phyloP scores from a whole-genome alignment of 2,113 vertebrate species.

The Cottus gobio region DNA sequence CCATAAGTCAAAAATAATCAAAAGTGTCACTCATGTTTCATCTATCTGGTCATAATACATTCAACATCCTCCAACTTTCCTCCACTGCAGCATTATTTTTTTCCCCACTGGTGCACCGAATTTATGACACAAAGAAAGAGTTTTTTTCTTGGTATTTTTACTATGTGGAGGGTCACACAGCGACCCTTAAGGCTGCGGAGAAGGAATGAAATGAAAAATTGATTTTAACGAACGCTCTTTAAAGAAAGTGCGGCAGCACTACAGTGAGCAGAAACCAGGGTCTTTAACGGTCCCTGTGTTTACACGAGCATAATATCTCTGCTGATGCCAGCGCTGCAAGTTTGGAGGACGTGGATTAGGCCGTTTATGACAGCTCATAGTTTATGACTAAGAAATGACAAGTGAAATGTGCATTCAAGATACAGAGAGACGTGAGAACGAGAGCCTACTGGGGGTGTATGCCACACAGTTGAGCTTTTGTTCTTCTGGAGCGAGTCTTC shows the following conservation, averaged over 20 bases:
- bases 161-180: neutral
- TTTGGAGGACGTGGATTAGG: neutral
- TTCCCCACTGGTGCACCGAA: neutral
- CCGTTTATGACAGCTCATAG: conserved; percentile 18
- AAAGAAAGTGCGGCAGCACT: conserved; percentile 1
- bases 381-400: conserved; percentile 7
- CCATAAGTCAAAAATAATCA: conserved; percentile 31
- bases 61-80: conserved; percentile 1
- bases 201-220: neutral
- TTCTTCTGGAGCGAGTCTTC: neutral
- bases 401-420: neutral
- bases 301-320: conserved; percentile 14
- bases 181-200: neutral
- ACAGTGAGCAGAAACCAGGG: neutral
- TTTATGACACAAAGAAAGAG: neutral
- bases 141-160: neutral
- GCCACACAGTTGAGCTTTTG: neutral
- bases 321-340: neutral
- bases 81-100: neutral
- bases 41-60: conserved; percentile 10
- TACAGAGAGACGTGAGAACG: neutral
- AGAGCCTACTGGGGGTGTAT: neutral
- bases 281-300: conserved; percentile 10
- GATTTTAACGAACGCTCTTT: conserved; percentile 16
- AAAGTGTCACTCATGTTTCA: conserved; percentile 5